A percentile compares a stretch with the other conserved stretches of the same genome.
Conservation (phyloP, 2,797 vertebrate genomes). For the Staurois parvus region DNA sequence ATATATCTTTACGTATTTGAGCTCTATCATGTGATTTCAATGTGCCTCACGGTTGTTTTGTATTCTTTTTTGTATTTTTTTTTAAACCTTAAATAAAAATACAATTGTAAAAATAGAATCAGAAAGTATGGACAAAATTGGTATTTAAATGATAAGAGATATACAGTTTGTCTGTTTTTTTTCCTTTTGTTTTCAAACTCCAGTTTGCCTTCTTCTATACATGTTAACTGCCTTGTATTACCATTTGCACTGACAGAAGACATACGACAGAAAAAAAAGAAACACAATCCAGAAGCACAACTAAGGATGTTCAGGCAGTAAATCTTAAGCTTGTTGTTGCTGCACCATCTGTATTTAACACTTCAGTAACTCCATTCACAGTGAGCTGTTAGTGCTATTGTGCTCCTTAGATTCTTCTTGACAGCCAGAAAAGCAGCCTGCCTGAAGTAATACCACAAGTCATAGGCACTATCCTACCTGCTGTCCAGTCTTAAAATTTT, state of each 20-base stretch:
- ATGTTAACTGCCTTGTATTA: background rate
- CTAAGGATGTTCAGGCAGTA: constrained; percentile 6
- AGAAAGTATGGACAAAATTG: too few species aligned
- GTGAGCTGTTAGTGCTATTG: background rate
- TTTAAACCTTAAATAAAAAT: too few species aligned
- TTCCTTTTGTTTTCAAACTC: background rate
- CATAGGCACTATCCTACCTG: background rate
- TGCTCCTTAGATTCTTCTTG: background rate
- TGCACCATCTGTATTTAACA: background rate
- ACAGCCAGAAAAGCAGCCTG: background rate
- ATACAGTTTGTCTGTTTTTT: background rate
- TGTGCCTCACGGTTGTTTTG: too few species aligned
- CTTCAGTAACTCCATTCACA: constrained; percentile 3
- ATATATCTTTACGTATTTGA: too few species aligned
- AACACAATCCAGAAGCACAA: background rate
- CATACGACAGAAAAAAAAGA: background rate
- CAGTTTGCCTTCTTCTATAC: background rate
- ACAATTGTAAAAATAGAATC: too few species aligned
- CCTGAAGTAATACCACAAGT: background rate
- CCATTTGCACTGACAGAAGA: background rate
- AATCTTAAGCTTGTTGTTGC: constrained; percentile 4
- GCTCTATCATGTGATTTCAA: too few species aligned
- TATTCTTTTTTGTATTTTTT: too few species aligned
- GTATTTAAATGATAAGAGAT: too few species aligned
- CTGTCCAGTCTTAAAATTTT: background rate